Percentiles rank a stretch among this genome's conserved stretches.
Evolutionary conservation across 2,797 vertebrate species (phyloP).

Genomic region (Hylomyscus alleni): DNA sequence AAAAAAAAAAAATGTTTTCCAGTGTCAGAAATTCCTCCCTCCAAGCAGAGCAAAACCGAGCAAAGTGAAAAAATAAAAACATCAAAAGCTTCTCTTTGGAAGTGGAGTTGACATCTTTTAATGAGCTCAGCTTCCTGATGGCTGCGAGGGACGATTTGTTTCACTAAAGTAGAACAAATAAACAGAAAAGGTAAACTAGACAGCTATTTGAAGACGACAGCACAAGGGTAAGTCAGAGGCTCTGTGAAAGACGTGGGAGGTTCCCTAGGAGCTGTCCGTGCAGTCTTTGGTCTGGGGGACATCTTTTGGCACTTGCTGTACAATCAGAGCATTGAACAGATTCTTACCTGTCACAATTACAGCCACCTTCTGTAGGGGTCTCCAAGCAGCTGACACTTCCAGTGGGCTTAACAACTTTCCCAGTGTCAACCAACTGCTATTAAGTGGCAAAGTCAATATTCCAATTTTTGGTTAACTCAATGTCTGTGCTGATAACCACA

Average conservation of each 20-base stretch:
- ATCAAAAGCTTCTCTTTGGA: conserved; percentile 16
- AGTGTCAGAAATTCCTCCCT: not conserved
- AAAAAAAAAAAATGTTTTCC: not conserved
- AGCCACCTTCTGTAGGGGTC: not conserved
- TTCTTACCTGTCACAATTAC: not conserved
- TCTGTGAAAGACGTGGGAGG: not conserved
- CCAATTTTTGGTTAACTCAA: not conserved
- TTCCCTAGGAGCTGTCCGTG: not conserved
- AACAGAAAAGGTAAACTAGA: not conserved
- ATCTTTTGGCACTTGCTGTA: not conserved
- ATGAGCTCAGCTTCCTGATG: not conserved
- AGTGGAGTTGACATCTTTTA: not conserved
- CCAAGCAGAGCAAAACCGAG: not conserved
- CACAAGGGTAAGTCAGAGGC: not conserved
- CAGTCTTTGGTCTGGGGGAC: not conserved
- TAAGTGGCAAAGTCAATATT: not conserved
- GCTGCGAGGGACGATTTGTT: not conserved
- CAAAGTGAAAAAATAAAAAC: not conserved
- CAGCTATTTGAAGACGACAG: not conserved
- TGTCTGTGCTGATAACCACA: not conserved
- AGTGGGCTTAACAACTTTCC: not conserved
- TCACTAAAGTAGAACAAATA: not conserved
- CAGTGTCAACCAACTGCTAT: not conserved
- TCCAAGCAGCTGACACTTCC: not conserved
- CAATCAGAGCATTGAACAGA: not conserved